Base-by-base conservation (phyloP, 2,888 invertebrate species). In the Pseudeuparius sepicola region DNA sequence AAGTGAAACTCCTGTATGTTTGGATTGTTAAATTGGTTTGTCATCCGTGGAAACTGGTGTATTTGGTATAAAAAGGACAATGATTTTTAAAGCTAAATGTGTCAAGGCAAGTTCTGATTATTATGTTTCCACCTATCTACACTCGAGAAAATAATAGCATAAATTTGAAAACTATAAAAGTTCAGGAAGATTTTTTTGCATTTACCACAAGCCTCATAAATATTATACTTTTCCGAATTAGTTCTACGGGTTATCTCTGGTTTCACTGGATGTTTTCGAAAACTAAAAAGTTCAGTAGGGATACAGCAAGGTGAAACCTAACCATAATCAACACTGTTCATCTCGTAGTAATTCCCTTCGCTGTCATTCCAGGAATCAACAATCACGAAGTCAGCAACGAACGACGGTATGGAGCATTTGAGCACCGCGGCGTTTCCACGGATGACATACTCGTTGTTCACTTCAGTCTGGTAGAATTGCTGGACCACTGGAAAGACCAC, bases 391-490 rank as follows among this genome's bases (percentile, higher is more conserved):
- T 92, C 90, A 31, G 86, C 81, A 42, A 88, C 86, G 63, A 88
- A 89, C 43, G 84, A 84, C 23, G 89, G 89, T 53, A 89, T 87
- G 52, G 83, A 83, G 66, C 88, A 89, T 64, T 87, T 87, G 25
- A 89, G 65, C 40, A 88, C 79, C 5, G 87, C 88, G 30, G 85
- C 77, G 60, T 89, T 89, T 43, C 88, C 87, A 56, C 81, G 76
- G 55, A 89, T 89, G 43, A 88, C 87, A 66, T 88, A 87, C 62
- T 89, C 88, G 52, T 87, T 86, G 67, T 87, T 87, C 49, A 88
- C 88, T 70, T 89, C 88, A 43, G 85, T 84, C 65, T 87, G 85
- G 65, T 88, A 89, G 63, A 78, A 80, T 62, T 89, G 88, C 58
- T 85, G 83, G 54, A 88, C 88, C 66, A 88, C 89, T 89, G 75